Percentiles rank a stretch among this genome's conserved stretches.
These are phyloP conservation scores for Hirtodrosophila confusa DNA, from an alignment of 2,888 invertebrate genomes.

Conservation along the genomic window DNA sequence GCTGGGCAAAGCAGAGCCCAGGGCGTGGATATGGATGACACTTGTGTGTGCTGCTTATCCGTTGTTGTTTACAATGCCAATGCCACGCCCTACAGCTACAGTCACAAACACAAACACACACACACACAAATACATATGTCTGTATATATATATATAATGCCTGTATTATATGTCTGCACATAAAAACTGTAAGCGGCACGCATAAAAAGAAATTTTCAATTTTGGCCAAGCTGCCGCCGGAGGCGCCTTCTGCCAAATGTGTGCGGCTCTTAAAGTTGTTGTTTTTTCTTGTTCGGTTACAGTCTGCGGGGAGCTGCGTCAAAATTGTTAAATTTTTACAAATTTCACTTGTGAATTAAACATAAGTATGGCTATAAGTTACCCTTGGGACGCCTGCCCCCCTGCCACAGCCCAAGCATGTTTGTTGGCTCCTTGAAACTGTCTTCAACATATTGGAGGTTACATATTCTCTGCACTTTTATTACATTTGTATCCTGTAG, in stretches of 20 bases:
- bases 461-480: too few species aligned
- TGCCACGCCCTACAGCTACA: conserved; percentile 66
- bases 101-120: conserved; percentile 28
- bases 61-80: conserved; percentile 73
- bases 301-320: conserved; percentile 37
- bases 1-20: not conserved
- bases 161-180: conserved; percentile 68
- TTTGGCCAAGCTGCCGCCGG: conserved; percentile 63
- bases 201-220: conserved; percentile 73
- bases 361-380: conserved; percentile 60
- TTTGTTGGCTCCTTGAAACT: conserved; percentile 15
- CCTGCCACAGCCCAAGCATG: not conserved
- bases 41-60: conserved; percentile 76
- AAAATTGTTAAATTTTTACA: conserved; percentile 51
- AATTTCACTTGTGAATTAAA: conserved; percentile 66
- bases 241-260: conserved; percentile 9
- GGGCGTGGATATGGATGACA: conserved; percentile 64
- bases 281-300: conserved; percentile 4
- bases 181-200: conserved; percentile 69
- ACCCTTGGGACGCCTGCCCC: conserved; percentile 18
- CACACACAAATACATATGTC: conserved; percentile 1
- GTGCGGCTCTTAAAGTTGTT: conserved; percentile 12
- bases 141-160: conserved; percentile 38
- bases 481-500: too few species aligned
- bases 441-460: conserved; percentile 16